A percentile compares a stretch with the other conserved stretches of the same genome.
These are phyloP conservation scores for Pentalonia nigronervosa DNA, from an alignment of 1,140 invertebrate genomes.

Conservation along the genomic window DNA sequence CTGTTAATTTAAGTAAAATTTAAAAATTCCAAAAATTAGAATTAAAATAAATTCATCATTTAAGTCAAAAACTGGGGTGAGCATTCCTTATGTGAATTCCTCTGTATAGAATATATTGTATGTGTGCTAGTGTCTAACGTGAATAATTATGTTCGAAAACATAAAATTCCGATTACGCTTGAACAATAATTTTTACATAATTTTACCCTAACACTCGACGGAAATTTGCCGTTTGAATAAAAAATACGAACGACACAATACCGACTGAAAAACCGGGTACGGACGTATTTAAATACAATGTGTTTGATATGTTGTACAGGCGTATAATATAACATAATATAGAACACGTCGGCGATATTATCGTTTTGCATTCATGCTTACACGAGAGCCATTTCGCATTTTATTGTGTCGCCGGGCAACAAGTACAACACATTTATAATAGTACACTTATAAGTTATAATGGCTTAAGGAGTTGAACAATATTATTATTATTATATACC, in stretches of 20 bases:
- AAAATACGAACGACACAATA: neutral
- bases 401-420: neutral
- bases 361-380: neutral
- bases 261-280: neutral
- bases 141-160: no score
- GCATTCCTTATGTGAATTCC: no score
- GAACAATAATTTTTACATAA: neutral
- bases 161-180: no score
- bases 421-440: neutral
- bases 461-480: neutral
- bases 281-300: neutral
- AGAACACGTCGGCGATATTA: neutral
- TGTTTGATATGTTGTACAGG: neutral
- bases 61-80: no score
- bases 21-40: no score
- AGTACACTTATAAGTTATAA: neutral
- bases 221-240: neutral
- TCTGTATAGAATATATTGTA: no score
- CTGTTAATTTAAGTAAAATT: no score
- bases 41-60: no score
- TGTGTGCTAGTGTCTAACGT: no score
- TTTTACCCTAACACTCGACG: neutral
- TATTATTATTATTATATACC: neutral
- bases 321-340: neutral
- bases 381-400: neutral